phyloP scores from a whole-genome alignment of 2,113 vertebrate species.

The Lampris incognitus region DNA sequence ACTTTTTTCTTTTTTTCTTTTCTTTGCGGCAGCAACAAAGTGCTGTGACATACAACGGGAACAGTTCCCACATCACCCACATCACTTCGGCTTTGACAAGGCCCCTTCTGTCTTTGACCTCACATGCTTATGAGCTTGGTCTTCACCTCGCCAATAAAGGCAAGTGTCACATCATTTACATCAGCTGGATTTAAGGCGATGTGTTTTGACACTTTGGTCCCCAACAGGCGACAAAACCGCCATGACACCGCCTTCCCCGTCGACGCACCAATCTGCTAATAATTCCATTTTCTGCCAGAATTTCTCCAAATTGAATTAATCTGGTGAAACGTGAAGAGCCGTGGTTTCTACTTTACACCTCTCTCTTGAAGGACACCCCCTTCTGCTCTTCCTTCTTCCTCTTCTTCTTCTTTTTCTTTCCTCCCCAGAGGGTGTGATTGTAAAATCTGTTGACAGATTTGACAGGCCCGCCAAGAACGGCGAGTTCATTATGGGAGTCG shows the following conservation, averaged over 20 bases:
- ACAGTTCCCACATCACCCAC: no score
- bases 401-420: slow-evolving; percentile 1
- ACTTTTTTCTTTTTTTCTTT: no score
- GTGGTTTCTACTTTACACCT: slow-evolving; percentile 83
- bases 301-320: slow-evolving; percentile 87
- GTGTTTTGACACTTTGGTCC: slow-evolving; percentile 84
- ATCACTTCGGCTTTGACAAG: no score
- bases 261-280: slow-evolving; percentile 83
- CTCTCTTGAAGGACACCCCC: slow-evolving; percentile 79
- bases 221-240: slow-evolving; percentile 77
- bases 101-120: neutral
- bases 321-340: slow-evolving; percentile 81
- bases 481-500: slow-evolving; percentile 78
- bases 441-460: slow-evolving; percentile 81
- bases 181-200: slow-evolving; percentile 79
- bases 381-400: neutral
- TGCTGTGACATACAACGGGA: no score
- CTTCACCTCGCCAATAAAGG: slow-evolving; percentile 59
- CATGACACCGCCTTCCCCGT: slow-evolving; percentile 76
- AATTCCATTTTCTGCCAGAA: slow-evolving; percentile 88
- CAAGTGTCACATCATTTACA: slow-evolving; percentile 77
- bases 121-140: neutral
- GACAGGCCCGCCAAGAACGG: slow-evolving; percentile 78
- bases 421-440: slow-evolving; percentile 74
- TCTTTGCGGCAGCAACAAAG: no score